Evolutionary conservation across 2,113 vertebrate genomes (phyloP).

Genomic region (Scomber japonicus): DNA sequence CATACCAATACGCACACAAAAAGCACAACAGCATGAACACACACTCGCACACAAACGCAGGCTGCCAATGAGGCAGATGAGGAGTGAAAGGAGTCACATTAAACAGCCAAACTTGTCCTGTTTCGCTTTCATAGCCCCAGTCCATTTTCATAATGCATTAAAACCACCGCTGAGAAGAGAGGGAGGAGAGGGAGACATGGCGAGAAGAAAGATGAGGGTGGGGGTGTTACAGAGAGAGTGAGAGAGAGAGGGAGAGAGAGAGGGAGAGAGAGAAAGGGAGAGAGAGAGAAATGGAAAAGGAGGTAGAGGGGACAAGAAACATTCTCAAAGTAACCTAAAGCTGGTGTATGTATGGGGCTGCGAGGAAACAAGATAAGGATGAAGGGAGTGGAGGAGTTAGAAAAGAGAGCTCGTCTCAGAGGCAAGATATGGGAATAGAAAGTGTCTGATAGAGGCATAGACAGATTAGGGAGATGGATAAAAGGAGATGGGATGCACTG

Average conservation of each 20-base stretch:
- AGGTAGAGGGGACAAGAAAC: constrained; percentile 52
- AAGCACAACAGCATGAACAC: constrained; percentile 25
- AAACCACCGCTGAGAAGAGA: constrained; percentile 78
- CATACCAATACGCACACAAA: constrained; percentile 39
- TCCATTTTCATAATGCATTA: constrained; percentile 85
- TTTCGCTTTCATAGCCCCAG: constrained; percentile 81
- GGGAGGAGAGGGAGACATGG: constrained; percentile 63
- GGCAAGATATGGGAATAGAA: constrained; percentile 76
- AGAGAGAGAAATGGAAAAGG: constrained; percentile 48
- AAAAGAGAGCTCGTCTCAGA: constrained; percentile 64
- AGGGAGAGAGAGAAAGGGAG: constrained; percentile 20
- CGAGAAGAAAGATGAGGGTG: constrained; percentile 44
- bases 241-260: constrained; percentile 39
- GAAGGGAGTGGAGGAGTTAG: constrained; percentile 67
- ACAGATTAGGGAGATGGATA: constrained; percentile 78
- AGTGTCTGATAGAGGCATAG: constrained; percentile 72
- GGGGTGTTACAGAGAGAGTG: constrained; percentile 33
- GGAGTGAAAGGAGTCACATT: constrained; percentile 82
- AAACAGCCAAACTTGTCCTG: constrained; percentile 79
- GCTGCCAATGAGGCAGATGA: constrained; percentile 77
- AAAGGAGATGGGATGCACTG: constrained; percentile 73
- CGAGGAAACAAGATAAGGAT: constrained; percentile 74
- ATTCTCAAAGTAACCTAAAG: constrained; percentile 75
- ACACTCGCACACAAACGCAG: constrained; percentile 13
- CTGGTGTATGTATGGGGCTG: constrained; percentile 66